Evolutionary conservation across 2,113 vertebrate species (phyloP), one percentile per base, ranked within the genome.

Genomic region (Reinhardtius hippoglossoides): DNA sequence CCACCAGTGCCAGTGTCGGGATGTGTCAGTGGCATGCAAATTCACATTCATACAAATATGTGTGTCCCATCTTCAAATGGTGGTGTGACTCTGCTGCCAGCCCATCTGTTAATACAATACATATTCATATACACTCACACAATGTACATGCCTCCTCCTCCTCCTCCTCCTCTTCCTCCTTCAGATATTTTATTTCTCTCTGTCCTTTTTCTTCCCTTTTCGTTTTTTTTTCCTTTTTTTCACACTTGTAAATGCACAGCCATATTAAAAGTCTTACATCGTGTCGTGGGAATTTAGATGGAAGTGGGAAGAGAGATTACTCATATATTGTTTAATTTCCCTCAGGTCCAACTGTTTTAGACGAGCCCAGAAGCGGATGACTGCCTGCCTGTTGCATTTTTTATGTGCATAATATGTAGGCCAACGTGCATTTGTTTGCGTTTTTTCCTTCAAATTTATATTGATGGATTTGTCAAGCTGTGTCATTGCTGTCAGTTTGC

Each of bases 291-390:
- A 91, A 83, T 88, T 89, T 85, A 42, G 83, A 89, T 86, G 81
- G 83, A 81, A 87, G 87, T 80, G 80, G 68, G 81, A 86, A 88
- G 83, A 83, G 71, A 89, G 85, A 93, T 91, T 85, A 86, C 85
- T 84, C 82, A 84, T 85, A 88, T 88, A 88, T 88, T 83, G 85
- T 93, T 92, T 89, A 90, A 91, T 93, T 88, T 94, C 91, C 88
- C 89, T 3, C 18, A 83, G 82, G 88, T 78, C 68, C 77, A 15
- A 62, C 50, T 87, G 70, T 83, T 81, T 89, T 76, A 58, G 44
- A 88, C 74, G 72, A 78, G 67, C 89, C 83, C 73, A 61, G 77
- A 85, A 82, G 67, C 82, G 74, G 88, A 88, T 87, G 84, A 81
- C 75, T 20, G 74, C 27, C 74, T 86, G 73, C 67, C 42, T 81